Evolutionary conservation across 2,113 vertebrate species (phyloP).

Genomic region (Fulmarus glacialis): DNA sequence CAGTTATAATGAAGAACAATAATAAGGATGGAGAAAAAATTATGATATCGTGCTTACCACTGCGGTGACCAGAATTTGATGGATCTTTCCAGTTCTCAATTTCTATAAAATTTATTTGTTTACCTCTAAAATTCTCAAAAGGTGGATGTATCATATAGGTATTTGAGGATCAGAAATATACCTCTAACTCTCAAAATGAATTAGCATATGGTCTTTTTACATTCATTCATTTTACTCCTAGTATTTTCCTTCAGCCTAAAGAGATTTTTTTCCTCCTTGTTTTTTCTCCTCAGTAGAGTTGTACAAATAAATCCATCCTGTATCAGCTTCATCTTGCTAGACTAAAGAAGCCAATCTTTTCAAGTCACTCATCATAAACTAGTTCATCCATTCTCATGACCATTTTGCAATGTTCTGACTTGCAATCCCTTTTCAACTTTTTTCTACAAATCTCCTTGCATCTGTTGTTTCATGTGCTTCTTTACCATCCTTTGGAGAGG

Average conservation of each 20-base stretch:
- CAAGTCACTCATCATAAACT: not conserved
- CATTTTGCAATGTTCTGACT: not conserved
- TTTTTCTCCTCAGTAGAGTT: not conserved
- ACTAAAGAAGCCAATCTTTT: not conserved
- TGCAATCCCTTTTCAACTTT: not conserved
- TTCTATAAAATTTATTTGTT: not conserved
- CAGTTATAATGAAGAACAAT: not conserved
- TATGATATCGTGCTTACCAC: not conserved
- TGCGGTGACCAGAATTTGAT: not conserved
- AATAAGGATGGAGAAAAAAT: not conserved
- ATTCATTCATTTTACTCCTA: not conserved
- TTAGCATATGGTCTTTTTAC: not conserved
- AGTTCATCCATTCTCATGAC: not conserved
- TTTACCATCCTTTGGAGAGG: not conserved
- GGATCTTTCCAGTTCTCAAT: not conserved
- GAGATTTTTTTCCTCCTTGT: not conserved
- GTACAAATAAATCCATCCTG: not conserved
- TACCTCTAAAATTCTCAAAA: not conserved
- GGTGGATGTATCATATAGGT: not conserved
- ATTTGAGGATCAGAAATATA: not conserved
- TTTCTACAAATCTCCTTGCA: not conserved
- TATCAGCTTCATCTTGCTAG: not conserved
- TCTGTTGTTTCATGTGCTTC: not conserved
- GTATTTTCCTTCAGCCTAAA: not conserved
- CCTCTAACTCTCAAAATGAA: not conserved